A percentile compares a stretch with the other conserved stretches of the same genome.
Evolutionary conservation across 1,140 invertebrate species (phyloP).

Genomic region (Elysia chlorotica): DNA sequence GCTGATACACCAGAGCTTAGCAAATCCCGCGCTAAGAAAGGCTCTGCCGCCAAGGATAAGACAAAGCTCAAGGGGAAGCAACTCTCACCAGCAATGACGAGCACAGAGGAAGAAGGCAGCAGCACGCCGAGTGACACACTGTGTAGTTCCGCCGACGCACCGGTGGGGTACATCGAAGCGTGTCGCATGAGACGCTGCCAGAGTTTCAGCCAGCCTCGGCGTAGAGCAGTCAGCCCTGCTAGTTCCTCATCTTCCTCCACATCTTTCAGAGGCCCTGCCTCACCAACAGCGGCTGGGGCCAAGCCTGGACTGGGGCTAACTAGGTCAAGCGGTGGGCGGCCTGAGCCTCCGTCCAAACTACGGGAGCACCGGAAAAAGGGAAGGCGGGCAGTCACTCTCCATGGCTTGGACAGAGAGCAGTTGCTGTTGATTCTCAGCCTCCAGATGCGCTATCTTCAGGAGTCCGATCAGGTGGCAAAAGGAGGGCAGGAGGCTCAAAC

Average conservation of each 20-base stretch:
- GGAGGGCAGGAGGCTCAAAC: too few relatives aligned
- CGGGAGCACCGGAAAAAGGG: constrained; percentile 38
- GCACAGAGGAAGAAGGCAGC: constrained; percentile 10
- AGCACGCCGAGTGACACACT: constrained; percentile 26
- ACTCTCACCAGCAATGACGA: too few relatives aligned
- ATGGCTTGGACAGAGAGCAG: constrained; percentile 49
- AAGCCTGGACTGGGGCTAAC: too few relatives aligned
- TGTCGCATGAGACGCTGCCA: constrained; percentile 26
- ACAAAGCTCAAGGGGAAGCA: too few relatives aligned
- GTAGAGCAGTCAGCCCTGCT: constrained; percentile 8
- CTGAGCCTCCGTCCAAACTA: constrained; percentile 37
- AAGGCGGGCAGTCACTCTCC: constrained; percentile 46
- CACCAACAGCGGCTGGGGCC: too few relatives aligned
- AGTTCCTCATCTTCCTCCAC: constrained; percentile 3
- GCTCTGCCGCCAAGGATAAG: too few relatives aligned
- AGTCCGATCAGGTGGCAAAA: constrained; percentile 33
- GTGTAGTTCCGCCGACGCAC: constrained; percentile 26
- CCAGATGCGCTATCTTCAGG: constrained; percentile 50
- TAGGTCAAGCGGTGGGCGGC: constrained; percentile 17
- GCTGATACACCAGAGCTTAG: too few relatives aligned
- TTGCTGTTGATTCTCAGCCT: constrained; percentile 50
- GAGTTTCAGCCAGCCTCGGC: constrained; percentile 29
- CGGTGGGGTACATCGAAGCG: constrained; percentile 27
- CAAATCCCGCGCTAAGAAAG: too few relatives aligned
- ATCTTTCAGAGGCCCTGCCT: too few relatives aligned